phyloP scores from a whole-genome alignment of 2,888 invertebrate genomes.

The Stictocephala bisonia region DNA sequence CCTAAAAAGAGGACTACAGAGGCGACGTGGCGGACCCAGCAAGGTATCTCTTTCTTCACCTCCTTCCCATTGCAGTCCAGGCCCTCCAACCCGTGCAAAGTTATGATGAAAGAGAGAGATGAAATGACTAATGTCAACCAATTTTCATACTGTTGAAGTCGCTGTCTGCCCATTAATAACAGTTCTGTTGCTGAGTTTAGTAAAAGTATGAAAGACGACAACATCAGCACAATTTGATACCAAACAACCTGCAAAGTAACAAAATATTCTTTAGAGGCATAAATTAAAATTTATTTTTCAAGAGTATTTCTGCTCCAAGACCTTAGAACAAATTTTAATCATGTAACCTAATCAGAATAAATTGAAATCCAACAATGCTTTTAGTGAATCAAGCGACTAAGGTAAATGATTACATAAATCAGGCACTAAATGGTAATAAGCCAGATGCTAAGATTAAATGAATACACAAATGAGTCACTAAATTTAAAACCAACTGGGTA shows the following conservation, averaged over 20 bases:
- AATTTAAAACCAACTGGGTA: too few relatives aligned
- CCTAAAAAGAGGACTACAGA: constrained; percentile 68
- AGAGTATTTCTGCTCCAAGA: too few relatives aligned
- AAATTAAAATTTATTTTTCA: background rate
- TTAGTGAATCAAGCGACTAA: too few relatives aligned
- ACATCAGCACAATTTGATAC: constrained; percentile 44
- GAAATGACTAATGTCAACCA: constrained; percentile 64
- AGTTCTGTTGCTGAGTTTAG: constrained; percentile 47
- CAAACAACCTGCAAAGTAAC: constrained; percentile 15
- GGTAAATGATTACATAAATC: too few relatives aligned
- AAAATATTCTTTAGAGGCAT: background rate
- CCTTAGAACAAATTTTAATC: too few relatives aligned
- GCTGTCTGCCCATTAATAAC: constrained; percentile 57
- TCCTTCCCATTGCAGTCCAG: background rate
- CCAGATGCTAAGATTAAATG: too few relatives aligned
- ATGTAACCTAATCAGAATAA: too few relatives aligned
- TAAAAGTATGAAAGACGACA: constrained; percentile 53
- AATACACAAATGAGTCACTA: too few relatives aligned
- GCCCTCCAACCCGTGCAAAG: constrained; percentile 57
- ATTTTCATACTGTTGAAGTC: constrained; percentile 64
- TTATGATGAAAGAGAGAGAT: constrained; percentile 23
- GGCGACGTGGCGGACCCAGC: constrained; percentile 64
- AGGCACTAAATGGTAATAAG: too few relatives aligned
- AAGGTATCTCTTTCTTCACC: background rate
- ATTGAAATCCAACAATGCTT: too few relatives aligned